A percentile compares a stretch with the other conserved stretches of the same genome.
phyloP scores from a whole-genome alignment of 64 coral and sea anemone genomes.

The Astreopora myriophthalma region DNA sequence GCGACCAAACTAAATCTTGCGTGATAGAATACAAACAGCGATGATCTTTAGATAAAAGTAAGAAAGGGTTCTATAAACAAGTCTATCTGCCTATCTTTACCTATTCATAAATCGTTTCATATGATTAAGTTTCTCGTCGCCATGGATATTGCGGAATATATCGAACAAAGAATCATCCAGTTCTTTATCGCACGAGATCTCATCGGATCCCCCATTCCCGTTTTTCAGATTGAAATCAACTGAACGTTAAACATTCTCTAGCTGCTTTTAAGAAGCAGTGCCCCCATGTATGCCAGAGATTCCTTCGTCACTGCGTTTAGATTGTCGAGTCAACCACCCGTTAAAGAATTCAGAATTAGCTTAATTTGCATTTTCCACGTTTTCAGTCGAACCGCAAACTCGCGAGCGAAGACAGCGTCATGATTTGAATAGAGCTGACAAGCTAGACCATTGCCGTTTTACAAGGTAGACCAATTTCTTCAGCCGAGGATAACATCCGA shows the following conservation, averaged over 20 bases:
- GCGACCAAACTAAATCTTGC: neutral
- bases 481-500: neutral
- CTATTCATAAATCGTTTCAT: neutral
- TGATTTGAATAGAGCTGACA: neutral
- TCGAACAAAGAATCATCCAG: neutral
- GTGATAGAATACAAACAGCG: neutral
- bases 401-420: neutral
- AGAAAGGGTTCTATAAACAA: neutral
- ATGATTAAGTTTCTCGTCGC: neutral
- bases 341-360: neutral
- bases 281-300: neutral
- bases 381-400: neutral
- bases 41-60: neutral
- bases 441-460: neutral
- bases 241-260: neutral
- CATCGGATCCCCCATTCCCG: too few relatives aligned
- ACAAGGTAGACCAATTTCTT: neutral
- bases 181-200: neutral
- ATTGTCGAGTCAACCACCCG: neutral
- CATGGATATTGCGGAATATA: neutral
- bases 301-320: neutral
- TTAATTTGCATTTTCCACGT: constrained; percentile 28
- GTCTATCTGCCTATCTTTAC: neutral
- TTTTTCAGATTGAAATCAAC: neutral
- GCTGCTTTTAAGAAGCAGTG: neutral